These are phyloP conservation scores for Rhodophaea formosa DNA, from an alignment of 2,888 invertebrate species.

Conservation along the genomic window DNA sequence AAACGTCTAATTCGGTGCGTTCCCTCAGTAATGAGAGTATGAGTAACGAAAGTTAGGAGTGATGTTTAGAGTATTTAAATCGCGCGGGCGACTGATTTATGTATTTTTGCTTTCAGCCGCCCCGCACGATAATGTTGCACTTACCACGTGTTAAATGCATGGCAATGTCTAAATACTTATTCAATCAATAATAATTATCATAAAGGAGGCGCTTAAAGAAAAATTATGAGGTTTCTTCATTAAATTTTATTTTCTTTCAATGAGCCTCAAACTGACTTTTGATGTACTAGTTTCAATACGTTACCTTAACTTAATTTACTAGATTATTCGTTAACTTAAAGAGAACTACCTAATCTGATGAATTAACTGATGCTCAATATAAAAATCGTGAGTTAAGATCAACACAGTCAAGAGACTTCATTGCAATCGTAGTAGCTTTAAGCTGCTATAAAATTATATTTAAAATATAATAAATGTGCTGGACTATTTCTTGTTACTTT, in stretches of 20 bases:
- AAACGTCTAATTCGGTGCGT: conserved; percentile 24
- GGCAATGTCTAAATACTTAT: conserved; percentile 3
- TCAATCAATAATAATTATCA: conserved; percentile 6
- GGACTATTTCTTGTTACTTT: no score
- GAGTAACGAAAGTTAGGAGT: conserved; percentile 25
- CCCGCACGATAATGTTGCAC: conserved; percentile 21
- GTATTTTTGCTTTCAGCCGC: conserved; percentile 23
- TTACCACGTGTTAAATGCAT: conserved; percentile 21
- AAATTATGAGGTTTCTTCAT: not conserved
- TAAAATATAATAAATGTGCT: no score
- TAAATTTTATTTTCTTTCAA: not conserved
- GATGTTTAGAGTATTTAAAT: conserved; percentile 30
- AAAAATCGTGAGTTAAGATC: no score
- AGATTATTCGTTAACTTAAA: no score
- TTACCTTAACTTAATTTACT: no score
- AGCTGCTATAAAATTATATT: no score
- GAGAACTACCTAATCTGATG: no score
- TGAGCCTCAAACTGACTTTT: no score
- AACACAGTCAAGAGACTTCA: no score
- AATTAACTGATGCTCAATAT: no score
- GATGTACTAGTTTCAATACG: no score
- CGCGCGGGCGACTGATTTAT: conserved; percentile 28
- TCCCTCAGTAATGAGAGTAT: conserved; percentile 28
- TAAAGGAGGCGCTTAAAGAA: not conserved
- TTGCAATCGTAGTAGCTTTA: no score